Conservation (phyloP, 2,888 invertebrate genomes). For the Exephanes ischioxanthus region DNA sequence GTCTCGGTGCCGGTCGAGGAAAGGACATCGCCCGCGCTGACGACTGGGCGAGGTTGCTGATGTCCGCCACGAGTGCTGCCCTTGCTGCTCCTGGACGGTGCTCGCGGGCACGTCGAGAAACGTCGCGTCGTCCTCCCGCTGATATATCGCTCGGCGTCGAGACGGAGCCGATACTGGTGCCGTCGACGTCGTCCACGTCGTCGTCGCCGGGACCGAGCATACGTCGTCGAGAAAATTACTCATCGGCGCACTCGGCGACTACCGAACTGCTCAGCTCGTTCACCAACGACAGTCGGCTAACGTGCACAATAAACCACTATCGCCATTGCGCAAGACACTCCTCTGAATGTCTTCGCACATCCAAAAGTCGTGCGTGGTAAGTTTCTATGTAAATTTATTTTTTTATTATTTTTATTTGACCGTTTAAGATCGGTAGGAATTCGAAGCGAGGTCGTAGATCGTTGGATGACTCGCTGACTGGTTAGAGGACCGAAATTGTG, state of each 20-base stretch:
- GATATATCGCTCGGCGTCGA: slow-evolving; percentile 61
- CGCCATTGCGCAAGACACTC: slow-evolving; percentile 79
- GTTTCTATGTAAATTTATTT: slow-evolving; percentile 66
- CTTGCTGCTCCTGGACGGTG: slow-evolving; percentile 75
- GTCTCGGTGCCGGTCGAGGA: slow-evolving; percentile 66
- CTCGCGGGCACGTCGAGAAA: slow-evolving; percentile 73
- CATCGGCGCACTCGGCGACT: slow-evolving; percentile 58
- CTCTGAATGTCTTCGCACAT: slow-evolving; percentile 84
- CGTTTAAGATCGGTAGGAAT: not conserved
- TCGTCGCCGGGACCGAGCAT: slow-evolving; percentile 69
- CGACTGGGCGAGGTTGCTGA: slow-evolving; percentile 78
- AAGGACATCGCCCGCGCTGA: slow-evolving; percentile 71
- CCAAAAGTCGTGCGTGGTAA: slow-evolving; percentile 84
- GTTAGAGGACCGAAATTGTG: no score
- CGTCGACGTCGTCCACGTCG: slow-evolving; percentile 66
- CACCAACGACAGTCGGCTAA: slow-evolving; percentile 73
- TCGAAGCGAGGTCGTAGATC: not conserved
- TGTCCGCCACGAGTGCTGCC: slow-evolving; percentile 80
- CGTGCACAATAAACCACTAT: slow-evolving; percentile 77
- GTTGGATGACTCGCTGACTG: no score
- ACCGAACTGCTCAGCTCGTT: slow-evolving; percentile 63
- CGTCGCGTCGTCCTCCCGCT: slow-evolving; percentile 62
- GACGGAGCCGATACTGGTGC: slow-evolving; percentile 63
- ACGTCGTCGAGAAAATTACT: slow-evolving; percentile 64
- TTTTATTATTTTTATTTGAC: slow-evolving; percentile 9